Evolutionary conservation across 2,888 invertebrate genomes (phyloP).

Genomic region (Temnothorax ravouxi): DNA sequence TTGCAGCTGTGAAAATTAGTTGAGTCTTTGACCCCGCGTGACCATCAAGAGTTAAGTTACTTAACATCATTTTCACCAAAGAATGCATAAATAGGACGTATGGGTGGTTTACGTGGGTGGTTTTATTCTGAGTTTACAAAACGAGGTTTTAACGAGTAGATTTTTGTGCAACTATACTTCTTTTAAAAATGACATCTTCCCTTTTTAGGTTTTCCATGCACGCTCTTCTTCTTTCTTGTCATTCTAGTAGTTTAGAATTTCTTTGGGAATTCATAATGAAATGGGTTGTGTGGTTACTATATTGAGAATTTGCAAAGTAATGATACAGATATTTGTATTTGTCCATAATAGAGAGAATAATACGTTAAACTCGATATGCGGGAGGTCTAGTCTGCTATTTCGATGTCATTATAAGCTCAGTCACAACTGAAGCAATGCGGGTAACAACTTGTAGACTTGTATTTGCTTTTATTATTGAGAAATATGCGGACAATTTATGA

Average conservation of each 20-base stretch:
- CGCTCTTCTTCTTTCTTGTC: background rate
- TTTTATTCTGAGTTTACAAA: background rate
- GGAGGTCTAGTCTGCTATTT: background rate
- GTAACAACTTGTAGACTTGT: background rate
- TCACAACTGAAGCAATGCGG: background rate
- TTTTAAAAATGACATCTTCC: background rate
- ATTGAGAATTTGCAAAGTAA: conserved; percentile 78
- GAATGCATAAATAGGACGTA: too few relatives aligned
- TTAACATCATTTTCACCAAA: too few relatives aligned
- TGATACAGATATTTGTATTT: conserved; percentile 80
- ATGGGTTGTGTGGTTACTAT: conserved; percentile 76
- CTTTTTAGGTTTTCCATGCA: background rate
- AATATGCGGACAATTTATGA: background rate
- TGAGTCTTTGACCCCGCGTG: too few relatives aligned
- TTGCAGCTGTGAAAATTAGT: too few relatives aligned
- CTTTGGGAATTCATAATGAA: conserved; percentile 62
- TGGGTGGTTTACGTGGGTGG: too few relatives aligned
- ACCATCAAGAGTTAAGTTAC: too few relatives aligned
- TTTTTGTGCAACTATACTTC: background rate
- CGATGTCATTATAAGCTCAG: background rate
- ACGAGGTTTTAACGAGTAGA: background rate
- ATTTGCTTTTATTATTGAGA: background rate
- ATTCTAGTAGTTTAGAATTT: background rate
- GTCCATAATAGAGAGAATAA: conserved; percentile 76
- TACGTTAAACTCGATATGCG: conserved; percentile 75